Base-by-base conservation (phyloP, 2,888 invertebrate species). In the Leucophora obtusa region DNA sequence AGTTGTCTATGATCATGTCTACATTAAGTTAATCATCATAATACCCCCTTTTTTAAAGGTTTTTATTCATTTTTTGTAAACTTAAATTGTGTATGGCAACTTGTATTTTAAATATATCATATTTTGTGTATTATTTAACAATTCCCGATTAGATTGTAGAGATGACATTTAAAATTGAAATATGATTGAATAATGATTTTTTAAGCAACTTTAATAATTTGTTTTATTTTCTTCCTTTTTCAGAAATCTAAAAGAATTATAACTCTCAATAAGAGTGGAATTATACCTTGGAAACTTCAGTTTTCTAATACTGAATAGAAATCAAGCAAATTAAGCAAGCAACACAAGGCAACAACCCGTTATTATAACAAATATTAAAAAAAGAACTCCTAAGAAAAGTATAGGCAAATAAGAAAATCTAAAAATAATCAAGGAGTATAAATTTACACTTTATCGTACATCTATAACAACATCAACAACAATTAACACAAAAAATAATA, bases 261-360 rank as follows among this genome's bases (percentile, higher is more conserved):
- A 73, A 79, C 72, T 81, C 62, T 60, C 79, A 72, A 63, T 50
- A 81, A 78, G 75, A 79, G 81, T 81, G 83, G 84, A 83, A 83
- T 78, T 82, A 75, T 81, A 81, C 76, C 79, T 69, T 71, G 77
- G 74, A 81, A 79, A 83, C 75, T 73, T 79, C 73, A 79, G 73
- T 82, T 83, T 75, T 79, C 74, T 82, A 79, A 82, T 68, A 79
- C 68, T 71, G 83, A 79, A 72, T 72, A 74, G 58, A 69, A 73
- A 65, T 56, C 63, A 73, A 73, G 50, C 51, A 58, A 70, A 43
- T 15, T 58, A 51, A 21, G 28, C 43, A 43, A 68, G 14, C 21
- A 74, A 71, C 74, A 75, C 50, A 54, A 59, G 24, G 24, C 17
- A 38, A 47, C 43, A 10, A 38, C 10, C 38, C 38, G 38, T 11